Percentiles rank a stretch among this genome's conserved stretches.
Conservation (phyloP, 2,797 vertebrate genomes). For the Antrozous pallidus region DNA sequence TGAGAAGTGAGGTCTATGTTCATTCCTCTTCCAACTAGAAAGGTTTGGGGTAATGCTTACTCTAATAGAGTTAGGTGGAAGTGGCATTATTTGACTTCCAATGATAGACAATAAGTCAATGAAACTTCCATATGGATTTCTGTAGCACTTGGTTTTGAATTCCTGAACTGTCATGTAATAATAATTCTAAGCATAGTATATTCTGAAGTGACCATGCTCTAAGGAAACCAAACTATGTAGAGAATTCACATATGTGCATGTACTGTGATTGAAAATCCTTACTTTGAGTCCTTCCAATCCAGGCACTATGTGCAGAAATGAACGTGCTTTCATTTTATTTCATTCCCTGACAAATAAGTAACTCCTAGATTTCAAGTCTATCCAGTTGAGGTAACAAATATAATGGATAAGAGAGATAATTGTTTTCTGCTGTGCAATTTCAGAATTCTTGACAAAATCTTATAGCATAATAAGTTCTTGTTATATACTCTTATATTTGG, state of each 20-base stretch:
- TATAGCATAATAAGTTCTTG: background rate
- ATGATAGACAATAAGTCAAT: background rate
- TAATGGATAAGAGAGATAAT: background rate
- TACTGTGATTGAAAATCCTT: background rate
- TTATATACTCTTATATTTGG: background rate
- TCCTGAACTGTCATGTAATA: background rate
- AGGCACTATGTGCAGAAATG: background rate
- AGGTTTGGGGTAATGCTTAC: background rate
- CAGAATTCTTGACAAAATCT: background rate
- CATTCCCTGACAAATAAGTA: background rate
- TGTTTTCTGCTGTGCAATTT: background rate
- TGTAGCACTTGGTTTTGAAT: background rate
- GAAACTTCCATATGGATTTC: background rate
- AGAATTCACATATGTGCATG: background rate
- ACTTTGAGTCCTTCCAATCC: background rate
- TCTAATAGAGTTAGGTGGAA: background rate
- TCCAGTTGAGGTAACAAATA: background rate
- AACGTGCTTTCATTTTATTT: background rate
- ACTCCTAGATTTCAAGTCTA: background rate
- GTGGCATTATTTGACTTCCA: background rate
- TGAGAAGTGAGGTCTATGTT: background rate
- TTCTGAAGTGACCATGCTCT: background rate
- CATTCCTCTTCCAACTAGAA: background rate
- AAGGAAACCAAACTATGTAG: background rate
- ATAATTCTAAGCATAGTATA: background rate